Base-by-base conservation (phyloP, 2,888 invertebrate genomes). In the Limnephilus lunatus region DNA sequence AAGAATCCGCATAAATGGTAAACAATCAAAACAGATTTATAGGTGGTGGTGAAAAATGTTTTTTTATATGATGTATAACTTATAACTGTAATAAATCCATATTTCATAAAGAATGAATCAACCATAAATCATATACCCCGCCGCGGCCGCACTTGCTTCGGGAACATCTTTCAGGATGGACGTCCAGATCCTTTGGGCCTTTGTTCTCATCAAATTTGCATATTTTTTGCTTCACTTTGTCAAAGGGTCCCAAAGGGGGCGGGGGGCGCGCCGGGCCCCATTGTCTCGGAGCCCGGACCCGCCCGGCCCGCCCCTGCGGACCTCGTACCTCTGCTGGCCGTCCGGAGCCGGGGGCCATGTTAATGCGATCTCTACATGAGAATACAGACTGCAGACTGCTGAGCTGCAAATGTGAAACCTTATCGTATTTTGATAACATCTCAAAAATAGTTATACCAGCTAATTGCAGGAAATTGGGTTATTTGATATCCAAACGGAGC, bases 221-320 rank as follows among this genome's bases (percentile, higher is more conserved):
- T 91, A 91, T 85, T 82, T 91, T 91, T 91, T 88, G 48, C 91
- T 81, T 89, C 91, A 91, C 91, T 91, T 91, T 91, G 91, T 91
- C 91, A 88, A 89, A 80, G 86, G 89, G 44, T 48, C 89, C 91
- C 91, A 48, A 48, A 35, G 91, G 53, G 86, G 68, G 44, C 11
- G 88, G 32, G 81, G 89, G 85, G 85, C 85, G 44, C 90, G 83
- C 81, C 81, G 82, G 82, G 85, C 89, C 91, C 91, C 88, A 90
- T 90, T 90, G 90, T 90, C 82, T 90, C 48, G 53, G 82, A 83
- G 82, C 82, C 48, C 90, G 80, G 80, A 31, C n/a, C 89, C 80
- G 88, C 82, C 68, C 89, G 80, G 14, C 39, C 89, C 80, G 88
- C 82, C 68, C 89, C 89, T n/a, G 90, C 81, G 90, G 90, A 44